Evolutionary conservation across 2,797 vertebrate genomes (phyloP), one percentile per base, ranked within the genome.

Genomic region (Novumbra hubbsi): DNA sequence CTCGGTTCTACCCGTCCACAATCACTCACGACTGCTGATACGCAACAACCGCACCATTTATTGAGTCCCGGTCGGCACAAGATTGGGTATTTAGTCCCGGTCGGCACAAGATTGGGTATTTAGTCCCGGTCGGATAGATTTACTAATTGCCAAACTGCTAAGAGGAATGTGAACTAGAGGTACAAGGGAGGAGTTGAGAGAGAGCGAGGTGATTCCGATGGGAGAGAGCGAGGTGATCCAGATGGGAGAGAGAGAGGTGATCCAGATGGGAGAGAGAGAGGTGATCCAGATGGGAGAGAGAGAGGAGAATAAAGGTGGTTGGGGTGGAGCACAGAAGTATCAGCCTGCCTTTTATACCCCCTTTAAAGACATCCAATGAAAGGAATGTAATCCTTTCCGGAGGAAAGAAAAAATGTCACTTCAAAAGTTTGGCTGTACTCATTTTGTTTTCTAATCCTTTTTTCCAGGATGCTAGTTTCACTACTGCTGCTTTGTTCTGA

Each of bases 401-500:
- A 45, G 12, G 11, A 45, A 45, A 45, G 41, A 45, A 45, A 14
- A 45, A 45, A 60, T 60, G 32, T 14, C 21, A 77, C 49, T 64
- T 45, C 41, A 45, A 45, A 45, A 55, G 32, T 32, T 15, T 69
- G 24, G 67, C 70, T 72, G 66, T 34, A 70, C 74, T 71, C 69
- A 24, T 68, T 71, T 49, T 2, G 34, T 38, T 63, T 45, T 30
- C 60, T 57, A 72, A 70, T 19, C 74, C 72, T 41, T 74, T 63
- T 70, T 21, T 30, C 71, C 71, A 74, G 75, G 67, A 76, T 15
- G 50, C 64, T 79, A 52, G 24, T 52, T 83, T 74, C 21, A 27
- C 75, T 77, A 68, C 74, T 77, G 77, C 69, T 41, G 70, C 41
- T 75, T 15, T 11, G 30, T 80, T 75, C 49, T 52, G 16, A 76